phyloP scores from a whole-genome alignment of 2,888 invertebrate species.

The Diarsia rubi region DNA sequence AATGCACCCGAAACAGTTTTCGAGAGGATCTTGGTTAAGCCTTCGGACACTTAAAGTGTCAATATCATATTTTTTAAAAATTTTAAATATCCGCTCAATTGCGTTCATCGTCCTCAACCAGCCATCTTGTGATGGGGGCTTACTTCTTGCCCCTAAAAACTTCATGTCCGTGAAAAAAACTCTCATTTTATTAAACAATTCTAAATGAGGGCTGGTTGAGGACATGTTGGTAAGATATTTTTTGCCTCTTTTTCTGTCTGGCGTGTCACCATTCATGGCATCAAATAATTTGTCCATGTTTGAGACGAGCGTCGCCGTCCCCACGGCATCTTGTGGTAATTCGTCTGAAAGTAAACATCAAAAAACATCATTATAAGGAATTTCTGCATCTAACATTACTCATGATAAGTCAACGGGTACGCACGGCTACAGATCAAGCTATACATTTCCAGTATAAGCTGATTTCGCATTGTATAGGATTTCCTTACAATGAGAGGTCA shows the following conservation, averaged over 20 bases:
- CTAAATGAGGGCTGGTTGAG: constrained; percentile 11
- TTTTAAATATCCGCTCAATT: not conserved
- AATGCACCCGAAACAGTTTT: constrained; percentile 19
- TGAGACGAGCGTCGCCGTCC: not conserved
- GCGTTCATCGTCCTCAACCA: constrained; percentile 12
- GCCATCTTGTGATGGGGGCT: constrained; percentile 17
- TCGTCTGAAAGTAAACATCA: constrained; percentile 6
- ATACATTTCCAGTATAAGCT: no score
- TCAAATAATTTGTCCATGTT: constrained; percentile 9
- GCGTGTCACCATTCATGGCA: constrained; percentile 2
- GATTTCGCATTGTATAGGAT: no score
- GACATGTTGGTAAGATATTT: constrained; percentile 2
- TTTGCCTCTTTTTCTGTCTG: constrained; percentile 2
- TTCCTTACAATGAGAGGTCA: no score
- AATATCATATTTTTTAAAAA: not conserved
- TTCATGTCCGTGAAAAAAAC: not conserved
- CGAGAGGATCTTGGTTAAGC: constrained; percentile 10
- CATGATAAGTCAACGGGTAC: not conserved
- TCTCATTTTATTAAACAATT: not conserved
- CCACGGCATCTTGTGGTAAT: constrained; percentile 2
- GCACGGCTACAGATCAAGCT: no score
- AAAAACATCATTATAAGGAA: not conserved
- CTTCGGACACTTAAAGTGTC: not conserved
- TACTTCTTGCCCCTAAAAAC: constrained; percentile 3
- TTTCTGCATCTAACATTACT: not conserved